Evolutionary conservation across 2,797 vertebrate genomes (phyloP), one percentile per base, ranked within the genome.

Genomic region (Gila robusta): DNA sequence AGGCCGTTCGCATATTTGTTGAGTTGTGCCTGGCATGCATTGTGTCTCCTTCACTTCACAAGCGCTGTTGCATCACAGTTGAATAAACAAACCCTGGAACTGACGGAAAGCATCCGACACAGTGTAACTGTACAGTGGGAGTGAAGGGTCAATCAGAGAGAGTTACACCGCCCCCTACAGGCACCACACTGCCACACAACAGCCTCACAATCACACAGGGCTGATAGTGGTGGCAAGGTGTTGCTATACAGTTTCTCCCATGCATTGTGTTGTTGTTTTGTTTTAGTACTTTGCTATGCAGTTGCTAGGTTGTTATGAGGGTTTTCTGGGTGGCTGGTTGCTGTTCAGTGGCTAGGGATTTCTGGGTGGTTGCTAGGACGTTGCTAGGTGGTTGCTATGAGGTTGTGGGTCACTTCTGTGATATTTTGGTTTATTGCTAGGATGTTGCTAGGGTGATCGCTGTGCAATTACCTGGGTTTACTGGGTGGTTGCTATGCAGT

Each of bases 81-180:
- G 19, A 73, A 73, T 64, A 73, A 47, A 73, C 79, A 71, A 12
- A 71, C 81, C 44, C 1, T 56, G 19, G 9, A 19, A 28, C 7
- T 16, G 69, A 83, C 52, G 44, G n/a, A 82, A 72, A 82, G 69
- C 37, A 32, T 62, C 2, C 12, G 7, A 16, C n/a, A n/a, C 1
- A 5, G 1, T 64, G 35, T 73, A 28, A 71, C 52, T 74, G 80
- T 26, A 79, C 41, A 32, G 12, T 79, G 26, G 2, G 14, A 39
- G 56, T 6, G 37, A 37, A 37, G 37, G 37, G 86, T 73, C 44
- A 64, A 54, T 16, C 5, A 59, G 47, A 81, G 37, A 66, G 88
- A 73, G 37, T 19, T 49, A 79, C 72, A 52, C 44, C 79, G 84
- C 81, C 86, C 88, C 78, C 88, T 88, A 84, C 78, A 78, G 88